These are phyloP conservation scores for Vultur gryphus DNA, from an alignment of 2,797 vertebrate species.

Conservation along the genomic window DNA sequence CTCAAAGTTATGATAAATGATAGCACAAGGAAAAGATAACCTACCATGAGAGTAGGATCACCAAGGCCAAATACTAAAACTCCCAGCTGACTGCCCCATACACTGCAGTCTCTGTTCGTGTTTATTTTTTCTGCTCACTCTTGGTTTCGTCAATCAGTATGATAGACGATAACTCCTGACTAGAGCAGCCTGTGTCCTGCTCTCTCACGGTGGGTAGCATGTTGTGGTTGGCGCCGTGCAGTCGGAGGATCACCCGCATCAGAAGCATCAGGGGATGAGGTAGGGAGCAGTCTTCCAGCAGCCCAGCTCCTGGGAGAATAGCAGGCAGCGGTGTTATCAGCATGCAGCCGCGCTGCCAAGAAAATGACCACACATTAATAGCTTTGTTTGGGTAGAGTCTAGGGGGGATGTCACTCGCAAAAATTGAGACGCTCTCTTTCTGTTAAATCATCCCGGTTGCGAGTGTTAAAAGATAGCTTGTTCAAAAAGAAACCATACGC, in stretches of 20 bases:
- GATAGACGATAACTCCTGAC: slow-evolving; percentile 93
- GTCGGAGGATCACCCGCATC: slow-evolving; percentile 90
- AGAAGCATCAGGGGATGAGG: slow-evolving; percentile 83
- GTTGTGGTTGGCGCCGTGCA: slow-evolving; percentile 95
- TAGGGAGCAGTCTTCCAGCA: slow-evolving; percentile 79
- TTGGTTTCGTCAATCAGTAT: slow-evolving; percentile 93
- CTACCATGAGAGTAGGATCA: slow-evolving; percentile 93
- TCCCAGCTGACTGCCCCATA: slow-evolving; percentile 94
- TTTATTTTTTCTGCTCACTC: slow-evolving; percentile 95
- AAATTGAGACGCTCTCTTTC: slow-evolving; percentile 75
- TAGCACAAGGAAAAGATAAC: slow-evolving; percentile 96
- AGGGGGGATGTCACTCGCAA: slow-evolving; percentile 75
- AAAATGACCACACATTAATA: slow-evolving; percentile 87
- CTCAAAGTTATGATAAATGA: slow-evolving; percentile 95
- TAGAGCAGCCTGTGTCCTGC: slow-evolving; percentile 86
- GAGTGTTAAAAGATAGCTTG: slow-evolving; percentile 84
- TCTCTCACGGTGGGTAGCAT: slow-evolving; percentile 91
- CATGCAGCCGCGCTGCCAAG: slow-evolving; percentile 77
- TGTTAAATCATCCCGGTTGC: slow-evolving; percentile 80
- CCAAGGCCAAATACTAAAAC: slow-evolving; percentile 97
- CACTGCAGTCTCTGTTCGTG: slow-evolving; percentile 95
- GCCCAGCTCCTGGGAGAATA: slow-evolving; percentile 81
- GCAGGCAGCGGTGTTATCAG: slow-evolving; percentile 86
- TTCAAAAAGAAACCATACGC: slow-evolving; percentile 70
- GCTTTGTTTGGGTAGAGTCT: slow-evolving; percentile 88